A percentile compares a stretch with the other conserved stretches of the same genome.
Evolutionary conservation across 2,113 vertebrate genomes (phyloP).

Genomic region (Campylorhamphus procurvoides): DNA sequence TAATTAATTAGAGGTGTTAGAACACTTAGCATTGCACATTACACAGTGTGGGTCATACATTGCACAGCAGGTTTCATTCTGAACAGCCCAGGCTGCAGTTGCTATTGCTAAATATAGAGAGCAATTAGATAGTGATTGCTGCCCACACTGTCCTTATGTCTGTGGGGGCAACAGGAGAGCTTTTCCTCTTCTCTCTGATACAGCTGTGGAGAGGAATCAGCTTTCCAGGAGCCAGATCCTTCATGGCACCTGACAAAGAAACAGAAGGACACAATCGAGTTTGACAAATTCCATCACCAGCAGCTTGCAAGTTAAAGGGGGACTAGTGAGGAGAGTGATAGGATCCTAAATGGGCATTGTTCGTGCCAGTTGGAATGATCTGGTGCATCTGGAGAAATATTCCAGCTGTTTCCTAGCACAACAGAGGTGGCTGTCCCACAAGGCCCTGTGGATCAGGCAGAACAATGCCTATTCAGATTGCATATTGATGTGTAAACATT

Average conservation of each 20-base stretch:
- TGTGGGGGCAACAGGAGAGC: neutral
- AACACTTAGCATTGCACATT: neutral
- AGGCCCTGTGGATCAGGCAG: neutral
- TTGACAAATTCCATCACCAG: neutral
- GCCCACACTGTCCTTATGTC: neutral
- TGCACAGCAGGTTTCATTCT: neutral
- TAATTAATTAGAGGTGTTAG: conserved; percentile 24
- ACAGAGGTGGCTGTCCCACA: neutral
- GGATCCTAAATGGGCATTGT: neutral
- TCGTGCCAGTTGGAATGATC: neutral
- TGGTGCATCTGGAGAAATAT: neutral
- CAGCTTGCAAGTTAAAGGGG: neutral
- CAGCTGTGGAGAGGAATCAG: neutral
- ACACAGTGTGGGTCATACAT: neutral
- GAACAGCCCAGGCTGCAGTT: neutral
- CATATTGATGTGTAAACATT: neutral
- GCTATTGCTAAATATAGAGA: neutral
- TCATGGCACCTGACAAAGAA: neutral
- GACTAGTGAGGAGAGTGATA: neutral
- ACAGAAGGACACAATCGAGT: neutral
- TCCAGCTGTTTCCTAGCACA: neutral
- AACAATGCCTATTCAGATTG: neutral
- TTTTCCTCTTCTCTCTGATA: neutral
- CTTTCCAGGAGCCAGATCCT: neutral
- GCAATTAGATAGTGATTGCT: neutral